Conservation (phyloP, 2,888 invertebrate species). For the Acleris sparsana region DNA sequence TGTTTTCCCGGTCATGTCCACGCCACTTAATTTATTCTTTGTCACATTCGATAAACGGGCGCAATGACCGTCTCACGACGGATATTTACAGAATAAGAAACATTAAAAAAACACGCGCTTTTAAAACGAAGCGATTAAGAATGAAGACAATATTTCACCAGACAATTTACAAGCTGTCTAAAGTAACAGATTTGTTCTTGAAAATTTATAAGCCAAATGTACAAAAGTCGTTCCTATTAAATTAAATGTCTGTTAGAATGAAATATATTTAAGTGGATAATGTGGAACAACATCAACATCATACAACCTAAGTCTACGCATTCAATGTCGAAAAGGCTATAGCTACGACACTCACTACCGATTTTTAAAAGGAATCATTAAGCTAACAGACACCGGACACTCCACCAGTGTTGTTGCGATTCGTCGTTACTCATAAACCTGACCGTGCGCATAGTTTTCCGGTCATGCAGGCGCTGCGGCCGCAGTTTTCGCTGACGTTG, state of each 20-base stretch:
- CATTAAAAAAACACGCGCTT: constrained; percentile 46
- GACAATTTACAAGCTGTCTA: constrained; percentile 56
- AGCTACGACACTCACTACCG: too few species aligned
- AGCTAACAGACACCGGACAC: not conserved
- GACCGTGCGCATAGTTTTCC: constrained; percentile 17
- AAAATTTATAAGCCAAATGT: constrained; percentile 42
- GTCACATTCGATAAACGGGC: constrained; percentile 52
- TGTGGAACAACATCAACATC: too few species aligned
- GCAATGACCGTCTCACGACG: constrained; percentile 55
- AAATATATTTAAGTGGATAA: not conserved
- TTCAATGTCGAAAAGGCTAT: too few species aligned
- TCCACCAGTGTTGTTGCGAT: constrained; percentile 13
- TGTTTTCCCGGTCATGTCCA: constrained; percentile 53
- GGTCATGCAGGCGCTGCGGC: constrained; percentile 9
- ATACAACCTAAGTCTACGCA: too few species aligned
- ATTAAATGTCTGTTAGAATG: constrained; percentile 1
- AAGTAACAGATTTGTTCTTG: constrained; percentile 48
- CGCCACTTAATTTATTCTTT: constrained; percentile 49
- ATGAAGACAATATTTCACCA: constrained; percentile 56
- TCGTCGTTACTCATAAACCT: constrained; percentile 20
- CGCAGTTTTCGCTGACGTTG: constrained; percentile 28
- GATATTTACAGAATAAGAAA: constrained; percentile 55
- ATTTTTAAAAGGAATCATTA: not conserved
- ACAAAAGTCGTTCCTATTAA: too few species aligned
- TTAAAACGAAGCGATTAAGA: constrained; percentile 59